These are phyloP conservation scores for Holacanthella duospinosa DNA, from an alignment of 2,888 invertebrate genomes.

Conservation along the genomic window DNA sequence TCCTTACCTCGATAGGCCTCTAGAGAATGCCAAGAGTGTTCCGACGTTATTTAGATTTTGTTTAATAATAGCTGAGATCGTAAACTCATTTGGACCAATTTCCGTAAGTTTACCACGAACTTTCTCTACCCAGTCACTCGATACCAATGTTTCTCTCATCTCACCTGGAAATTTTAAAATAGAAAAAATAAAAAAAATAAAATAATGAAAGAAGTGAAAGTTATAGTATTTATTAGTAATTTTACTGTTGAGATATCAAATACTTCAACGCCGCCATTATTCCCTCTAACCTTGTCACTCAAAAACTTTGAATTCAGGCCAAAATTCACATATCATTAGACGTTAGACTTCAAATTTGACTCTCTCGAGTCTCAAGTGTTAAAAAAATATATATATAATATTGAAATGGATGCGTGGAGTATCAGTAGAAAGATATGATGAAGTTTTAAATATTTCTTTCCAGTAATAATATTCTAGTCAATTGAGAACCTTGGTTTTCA, in stretches of 20 bases:
- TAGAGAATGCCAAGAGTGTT: conserved; percentile 70
- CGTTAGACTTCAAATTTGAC: no score
- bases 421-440: no score
- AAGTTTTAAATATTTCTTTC: no score
- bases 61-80: conserved; percentile 62
- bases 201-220: not conserved
- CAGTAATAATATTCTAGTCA: no score
- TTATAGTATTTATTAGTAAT: no score
- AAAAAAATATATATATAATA: no score
- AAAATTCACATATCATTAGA: not conserved
- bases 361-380: no score
- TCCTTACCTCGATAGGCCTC: conserved; percentile 60
- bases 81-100: conserved; percentile 44
- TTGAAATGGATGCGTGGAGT: no score
- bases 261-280: no score
- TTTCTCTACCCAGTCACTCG: conserved; percentile 37
- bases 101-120: conserved; percentile 34
- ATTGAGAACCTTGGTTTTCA: no score
- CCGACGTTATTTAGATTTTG: conserved; percentile 74
- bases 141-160: conserved; percentile 37
- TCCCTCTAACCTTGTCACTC: not conserved
- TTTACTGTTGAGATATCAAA: no score
- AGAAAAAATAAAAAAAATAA: not conserved
- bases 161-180: conserved; percentile 31
- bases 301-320: not conserved